Conservation (phyloP, 2,888 invertebrate genomes). For the Scaptomyza reducta region DNA sequence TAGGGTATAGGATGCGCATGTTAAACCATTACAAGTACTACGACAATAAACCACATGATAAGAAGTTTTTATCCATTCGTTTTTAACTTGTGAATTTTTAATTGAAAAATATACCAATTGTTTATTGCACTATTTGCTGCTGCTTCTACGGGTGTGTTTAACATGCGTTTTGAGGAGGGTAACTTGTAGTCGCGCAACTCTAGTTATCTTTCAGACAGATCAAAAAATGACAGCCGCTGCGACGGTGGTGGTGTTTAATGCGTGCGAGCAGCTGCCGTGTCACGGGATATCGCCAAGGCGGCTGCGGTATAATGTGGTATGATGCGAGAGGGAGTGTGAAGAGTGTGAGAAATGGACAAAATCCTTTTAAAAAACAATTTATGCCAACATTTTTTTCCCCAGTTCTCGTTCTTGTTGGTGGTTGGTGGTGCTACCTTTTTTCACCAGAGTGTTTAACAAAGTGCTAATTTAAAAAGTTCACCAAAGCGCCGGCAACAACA, state of each 20-base stretch:
- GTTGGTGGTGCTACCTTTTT: slow-evolving; percentile 67
- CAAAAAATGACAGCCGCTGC: slow-evolving; percentile 70
- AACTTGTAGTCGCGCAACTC: slow-evolving; percentile 23
- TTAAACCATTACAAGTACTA: neutral
- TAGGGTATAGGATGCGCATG: neutral
- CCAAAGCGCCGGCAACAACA: slow-evolving; percentile 47
- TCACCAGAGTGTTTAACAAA: slow-evolving; percentile 80
- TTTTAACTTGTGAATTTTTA: neutral
- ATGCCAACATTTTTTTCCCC: slow-evolving; percentile 57
- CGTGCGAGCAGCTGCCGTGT: slow-evolving; percentile 73
- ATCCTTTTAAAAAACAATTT: slow-evolving; percentile 80
- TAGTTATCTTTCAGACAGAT: slow-evolving; percentile 27
- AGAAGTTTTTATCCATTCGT: neutral
- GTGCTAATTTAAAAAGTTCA: slow-evolving; percentile 83
- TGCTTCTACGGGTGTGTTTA: neutral
- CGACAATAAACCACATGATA: neutral
- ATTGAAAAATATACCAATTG: slow-evolving; percentile 12
- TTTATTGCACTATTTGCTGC: neutral
- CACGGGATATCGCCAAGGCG: slow-evolving; percentile 54
- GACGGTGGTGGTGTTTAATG: slow-evolving; percentile 63
- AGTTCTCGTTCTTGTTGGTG: neutral
- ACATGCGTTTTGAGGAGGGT: slow-evolving; percentile 22
- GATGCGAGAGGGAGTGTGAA: neutral
- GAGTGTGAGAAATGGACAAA: slow-evolving; percentile 62
- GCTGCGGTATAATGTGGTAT: neutral